These are phyloP conservation scores for Anabas testudineus DNA, from an alignment of 2,797 vertebrate species.

Conservation along the genomic window DNA sequence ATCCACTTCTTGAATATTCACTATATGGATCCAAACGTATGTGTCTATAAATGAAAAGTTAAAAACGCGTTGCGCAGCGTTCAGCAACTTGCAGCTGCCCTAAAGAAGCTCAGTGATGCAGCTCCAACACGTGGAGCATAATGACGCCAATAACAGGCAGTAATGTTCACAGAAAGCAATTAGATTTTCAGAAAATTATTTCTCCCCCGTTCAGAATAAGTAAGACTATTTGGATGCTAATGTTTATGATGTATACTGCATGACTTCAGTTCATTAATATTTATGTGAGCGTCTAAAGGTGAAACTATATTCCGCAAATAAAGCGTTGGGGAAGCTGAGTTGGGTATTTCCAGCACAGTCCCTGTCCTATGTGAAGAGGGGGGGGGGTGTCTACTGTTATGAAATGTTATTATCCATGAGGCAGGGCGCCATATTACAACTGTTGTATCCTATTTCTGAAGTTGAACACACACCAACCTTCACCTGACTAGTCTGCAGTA, in stretches of 20 bases:
- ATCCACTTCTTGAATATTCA: conserved; percentile 11
- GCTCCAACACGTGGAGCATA: background rate
- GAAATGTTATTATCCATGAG: conserved; percentile 56
- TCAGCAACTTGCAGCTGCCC: conserved; percentile 11
- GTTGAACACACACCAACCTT: conserved; percentile 32
- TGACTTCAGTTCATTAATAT: conserved; percentile 51
- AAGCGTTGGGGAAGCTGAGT: conserved; percentile 41
- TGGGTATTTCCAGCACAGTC: conserved; percentile 36
- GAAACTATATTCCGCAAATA: conserved; percentile 39
- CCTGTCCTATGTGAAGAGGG: conserved; percentile 11
- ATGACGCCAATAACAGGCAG: conserved; percentile 12
- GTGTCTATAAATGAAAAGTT: background rate
- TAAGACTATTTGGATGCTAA: conserved; percentile 24
- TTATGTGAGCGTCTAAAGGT: conserved; percentile 46
- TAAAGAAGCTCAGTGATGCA: conserved; percentile 19
- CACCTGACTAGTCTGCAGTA: conserved; percentile 21
- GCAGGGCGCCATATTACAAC: conserved; percentile 44
- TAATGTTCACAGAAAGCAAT: background rate
- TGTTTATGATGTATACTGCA: conserved; percentile 14
- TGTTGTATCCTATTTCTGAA: conserved; percentile 29
- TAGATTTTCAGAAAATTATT: background rate
- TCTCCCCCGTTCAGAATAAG: background rate
- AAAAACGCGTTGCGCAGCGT: background rate
- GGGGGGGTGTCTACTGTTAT: conserved; percentile 13
- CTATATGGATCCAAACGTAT: background rate